Base-by-base conservation (phyloP, 2,113 vertebrate genomes). In the Caracal caracal region DNA sequence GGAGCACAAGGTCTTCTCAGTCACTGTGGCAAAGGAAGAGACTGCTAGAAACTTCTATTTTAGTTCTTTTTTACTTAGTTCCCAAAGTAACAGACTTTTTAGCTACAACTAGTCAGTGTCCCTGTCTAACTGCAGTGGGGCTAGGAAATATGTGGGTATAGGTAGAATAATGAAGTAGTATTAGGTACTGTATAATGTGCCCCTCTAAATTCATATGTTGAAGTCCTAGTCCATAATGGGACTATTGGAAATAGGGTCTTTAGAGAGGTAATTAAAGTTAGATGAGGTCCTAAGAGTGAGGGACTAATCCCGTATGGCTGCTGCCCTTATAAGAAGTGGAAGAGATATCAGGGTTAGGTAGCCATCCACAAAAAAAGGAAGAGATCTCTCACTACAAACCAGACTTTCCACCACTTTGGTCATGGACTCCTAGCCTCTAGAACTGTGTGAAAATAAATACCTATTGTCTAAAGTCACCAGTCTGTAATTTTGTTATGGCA, bases 271-370 rank as follows among this genome's bases (percentile, higher is more conserved):
- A 26, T 49, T 83, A 75, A 53, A 24, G 1, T 51, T 88, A 70
- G 81, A 81, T 68, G 17, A 59, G 7, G 33, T 76, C 30, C 1
- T 13, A 85, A 28, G 6, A 11, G 10, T 51, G 15, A 40, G 28
- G 2, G 10, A 15, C 20, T 61, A 12, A 65, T 47, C 11, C 28
- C 2, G 19, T 10, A 63, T 22, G 10, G 0, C 2, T 35, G 16
- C 22, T 78, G 47, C 16, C 40, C 24, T 68, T 24, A 15, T 17
- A 87, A 35, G 15, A 90, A 76, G 35, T 43, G 4, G 61, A 68
- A 88, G 35, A 91, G 35, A 84, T 6, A 33, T 6, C 16, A 6
- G 11, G 35, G n/a, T 6, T 8, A 43, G 6, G 12, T 85, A 5
- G 43, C 24, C 24, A 30, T 33, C 51, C 37, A 2, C 30, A 11